phyloP scores from a whole-genome alignment of 2,797 vertebrate species.

The Mus spretus region DNA sequence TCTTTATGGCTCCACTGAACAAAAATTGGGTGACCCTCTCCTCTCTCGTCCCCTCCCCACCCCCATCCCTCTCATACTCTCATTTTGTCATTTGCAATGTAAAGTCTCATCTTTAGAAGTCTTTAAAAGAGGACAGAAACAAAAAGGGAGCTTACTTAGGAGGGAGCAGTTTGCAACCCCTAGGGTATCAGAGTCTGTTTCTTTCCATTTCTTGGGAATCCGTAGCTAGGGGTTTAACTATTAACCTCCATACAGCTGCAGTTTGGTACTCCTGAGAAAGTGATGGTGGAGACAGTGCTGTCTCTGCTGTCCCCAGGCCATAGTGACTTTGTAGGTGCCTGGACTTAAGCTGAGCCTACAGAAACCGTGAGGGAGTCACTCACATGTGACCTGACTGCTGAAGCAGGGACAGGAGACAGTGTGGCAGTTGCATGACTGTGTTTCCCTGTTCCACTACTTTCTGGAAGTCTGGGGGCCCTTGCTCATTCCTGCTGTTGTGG shows the following conservation, averaged over 20 bases:
- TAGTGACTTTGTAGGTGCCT: background rate
- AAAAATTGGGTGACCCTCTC: background rate
- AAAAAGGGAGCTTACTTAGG: background rate
- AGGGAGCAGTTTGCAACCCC: background rate
- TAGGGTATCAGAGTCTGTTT: background rate
- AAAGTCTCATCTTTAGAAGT: conserved; percentile 32
- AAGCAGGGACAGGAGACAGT: background rate
- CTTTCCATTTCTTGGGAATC: conserved; percentile 16
- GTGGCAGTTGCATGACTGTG: background rate
- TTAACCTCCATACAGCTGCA: background rate
- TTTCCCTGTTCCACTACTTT: background rate
- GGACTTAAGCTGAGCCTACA: background rate
- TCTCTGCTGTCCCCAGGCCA: background rate
- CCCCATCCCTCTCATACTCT: background rate
- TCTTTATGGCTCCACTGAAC: background rate
- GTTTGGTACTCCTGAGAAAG: background rate
- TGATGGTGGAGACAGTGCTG: background rate
- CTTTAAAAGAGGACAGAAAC: background rate
- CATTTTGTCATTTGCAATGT: background rate
- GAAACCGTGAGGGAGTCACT: background rate
- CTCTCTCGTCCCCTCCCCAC: background rate
- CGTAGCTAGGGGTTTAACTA: background rate
- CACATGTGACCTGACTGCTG: background rate
- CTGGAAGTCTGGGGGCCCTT: background rate
- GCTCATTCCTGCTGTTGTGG: background rate